phyloP scores from a whole-genome alignment of 1,140 invertebrate genomes.

The Drosophila repleta region DNA sequence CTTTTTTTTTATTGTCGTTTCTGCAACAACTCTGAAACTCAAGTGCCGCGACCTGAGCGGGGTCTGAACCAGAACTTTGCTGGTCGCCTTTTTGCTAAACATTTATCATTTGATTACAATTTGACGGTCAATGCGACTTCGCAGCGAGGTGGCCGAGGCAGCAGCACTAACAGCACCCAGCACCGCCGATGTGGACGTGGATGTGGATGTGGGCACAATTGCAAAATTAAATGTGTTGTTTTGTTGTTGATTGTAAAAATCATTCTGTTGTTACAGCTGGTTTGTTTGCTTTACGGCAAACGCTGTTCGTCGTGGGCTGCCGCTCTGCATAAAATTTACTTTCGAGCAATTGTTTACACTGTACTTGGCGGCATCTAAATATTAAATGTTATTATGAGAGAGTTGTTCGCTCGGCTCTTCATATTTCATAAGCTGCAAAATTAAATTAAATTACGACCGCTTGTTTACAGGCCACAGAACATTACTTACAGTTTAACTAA shows the following conservation, averaged over 20 bases:
- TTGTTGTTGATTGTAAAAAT: conserved; percentile 52
- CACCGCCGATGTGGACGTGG: not conserved
- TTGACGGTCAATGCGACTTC: conserved; percentile 68
- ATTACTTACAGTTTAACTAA: conserved; percentile 5
- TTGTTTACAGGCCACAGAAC: conserved; percentile 22
- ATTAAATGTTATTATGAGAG: conserved; percentile 53
- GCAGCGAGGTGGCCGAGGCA: conserved; percentile 12
- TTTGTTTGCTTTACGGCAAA: conserved; percentile 40
- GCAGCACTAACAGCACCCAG: not conserved
- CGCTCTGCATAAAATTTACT: conserved; percentile 58
- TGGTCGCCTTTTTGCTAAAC: conserved; percentile 44
- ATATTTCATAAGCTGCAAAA: conserved; percentile 64
- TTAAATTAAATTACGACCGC: conserved; percentile 60
- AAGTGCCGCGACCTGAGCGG: conserved; percentile 8
- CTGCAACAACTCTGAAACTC: conserved; percentile 32
- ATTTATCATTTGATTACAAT: conserved; percentile 75
- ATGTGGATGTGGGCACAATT: conserved; percentile 8
- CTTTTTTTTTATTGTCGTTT: not conserved
- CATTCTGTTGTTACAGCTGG: conserved; percentile 56
- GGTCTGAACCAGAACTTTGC: conserved; percentile 1
- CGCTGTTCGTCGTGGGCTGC: not conserved
- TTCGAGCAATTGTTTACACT: conserved; percentile 59
- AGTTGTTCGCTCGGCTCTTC: conserved; percentile 50
- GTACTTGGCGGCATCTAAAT: conserved; percentile 45
- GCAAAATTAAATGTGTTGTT: conserved; percentile 59